These are phyloP conservation scores for Channallabes apus DNA, from an alignment of 2,797 vertebrate genomes.

Conservation along the genomic window DNA sequence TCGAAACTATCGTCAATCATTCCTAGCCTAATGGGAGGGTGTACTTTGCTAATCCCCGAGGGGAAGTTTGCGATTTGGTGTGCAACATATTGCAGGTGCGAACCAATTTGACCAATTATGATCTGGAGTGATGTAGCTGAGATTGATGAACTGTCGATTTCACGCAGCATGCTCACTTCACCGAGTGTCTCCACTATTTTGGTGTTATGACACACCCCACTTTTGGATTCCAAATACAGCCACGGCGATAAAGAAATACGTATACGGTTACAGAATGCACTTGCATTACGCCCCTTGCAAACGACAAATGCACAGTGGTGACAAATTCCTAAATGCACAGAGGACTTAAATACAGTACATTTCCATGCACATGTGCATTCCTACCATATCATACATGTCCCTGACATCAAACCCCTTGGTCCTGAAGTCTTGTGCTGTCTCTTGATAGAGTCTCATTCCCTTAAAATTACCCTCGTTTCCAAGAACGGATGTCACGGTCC, in stretches of 20 bases:
- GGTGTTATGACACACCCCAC: background rate
- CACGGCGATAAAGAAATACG: background rate
- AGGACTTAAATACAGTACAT: background rate
- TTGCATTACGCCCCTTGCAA: background rate
- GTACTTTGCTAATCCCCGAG: background rate
- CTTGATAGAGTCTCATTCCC: background rate
- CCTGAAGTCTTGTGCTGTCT: background rate
- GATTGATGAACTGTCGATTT: background rate
- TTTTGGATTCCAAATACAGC: background rate
- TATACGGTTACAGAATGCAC: background rate
- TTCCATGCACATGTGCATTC: background rate
- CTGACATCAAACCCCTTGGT: background rate
- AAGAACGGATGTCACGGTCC: background rate
- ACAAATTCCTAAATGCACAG: slow-evolving; percentile 3
- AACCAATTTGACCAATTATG: background rate
- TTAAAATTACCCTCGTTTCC: background rate
- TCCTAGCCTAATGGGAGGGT: background rate
- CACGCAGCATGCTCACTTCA: background rate
- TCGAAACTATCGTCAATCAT: background rate
- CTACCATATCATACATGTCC: background rate
- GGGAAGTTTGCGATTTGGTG: background rate
- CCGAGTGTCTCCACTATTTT: background rate
- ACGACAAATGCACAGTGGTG: slow-evolving; percentile 2
- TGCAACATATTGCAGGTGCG: background rate
- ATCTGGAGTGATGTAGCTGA: background rate